Conservation (phyloP, 1,140 invertebrate genomes). For the Antheraea mylitta region DNA sequence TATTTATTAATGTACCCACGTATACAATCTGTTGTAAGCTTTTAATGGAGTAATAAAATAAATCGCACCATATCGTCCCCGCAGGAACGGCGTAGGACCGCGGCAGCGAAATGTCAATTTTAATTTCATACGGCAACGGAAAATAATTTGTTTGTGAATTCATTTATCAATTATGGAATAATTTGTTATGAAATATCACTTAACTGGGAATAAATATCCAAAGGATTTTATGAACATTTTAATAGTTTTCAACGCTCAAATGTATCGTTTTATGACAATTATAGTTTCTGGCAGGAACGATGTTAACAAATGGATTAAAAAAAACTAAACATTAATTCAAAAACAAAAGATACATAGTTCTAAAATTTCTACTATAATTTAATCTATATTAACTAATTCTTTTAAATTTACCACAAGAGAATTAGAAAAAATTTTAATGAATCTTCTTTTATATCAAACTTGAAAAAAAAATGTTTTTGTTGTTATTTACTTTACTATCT, state of each 20-base stretch:
- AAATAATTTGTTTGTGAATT: constrained; percentile 39
- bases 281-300: no score
- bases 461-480: no score
- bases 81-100: constrained; percentile 21
- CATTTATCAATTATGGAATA: not conserved
- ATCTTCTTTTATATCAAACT: no score
- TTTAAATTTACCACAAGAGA: no score
- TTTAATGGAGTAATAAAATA: constrained; percentile 68
- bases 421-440: no score
- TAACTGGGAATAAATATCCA: not conserved
- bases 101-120: constrained; percentile 57
- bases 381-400: no score
- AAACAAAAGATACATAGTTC: no score
- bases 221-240: not conserved
- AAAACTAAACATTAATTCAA: no score
- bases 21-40: constrained; percentile 51
- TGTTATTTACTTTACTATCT: no score
- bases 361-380: no score
- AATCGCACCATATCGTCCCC: constrained; percentile 46
- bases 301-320: no score
- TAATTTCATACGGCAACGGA: constrained; percentile 54
- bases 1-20: constrained; percentile 7
- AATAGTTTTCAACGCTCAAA: not conserved
- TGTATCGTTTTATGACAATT: no score
- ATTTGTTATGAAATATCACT: not conserved